Percentiles rank a stretch among this genome's conserved stretches.
Evolutionary conservation across 2,797 vertebrate species (phyloP).

Genomic region (Todus mexicanus): DNA sequence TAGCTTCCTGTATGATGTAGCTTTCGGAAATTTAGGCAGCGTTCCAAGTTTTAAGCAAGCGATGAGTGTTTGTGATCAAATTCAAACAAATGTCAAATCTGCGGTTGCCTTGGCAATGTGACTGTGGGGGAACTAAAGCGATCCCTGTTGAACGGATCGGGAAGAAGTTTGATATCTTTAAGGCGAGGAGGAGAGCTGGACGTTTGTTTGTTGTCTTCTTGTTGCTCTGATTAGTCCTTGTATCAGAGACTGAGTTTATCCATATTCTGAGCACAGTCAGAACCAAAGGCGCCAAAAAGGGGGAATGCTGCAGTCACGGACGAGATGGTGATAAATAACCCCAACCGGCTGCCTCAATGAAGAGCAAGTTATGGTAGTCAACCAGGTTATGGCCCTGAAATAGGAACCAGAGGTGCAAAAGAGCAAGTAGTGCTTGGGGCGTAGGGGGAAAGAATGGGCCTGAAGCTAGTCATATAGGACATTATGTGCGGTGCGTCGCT

Average conservation of each 20-base stretch:
- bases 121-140: neutral
- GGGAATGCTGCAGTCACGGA: too few relatives aligned
- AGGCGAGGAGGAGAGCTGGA: neutral
- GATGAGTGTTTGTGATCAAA: neutral
- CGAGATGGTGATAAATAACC: too few relatives aligned
- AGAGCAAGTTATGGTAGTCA: too few relatives aligned
- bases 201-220: neutral
- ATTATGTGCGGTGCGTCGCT: neutral
- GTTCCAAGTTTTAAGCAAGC: neutral
- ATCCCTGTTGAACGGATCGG: neutral
- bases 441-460: too few relatives aligned
- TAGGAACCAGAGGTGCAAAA: too few relatives aligned
- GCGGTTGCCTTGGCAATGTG: neutral
- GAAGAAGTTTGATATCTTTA: neutral
- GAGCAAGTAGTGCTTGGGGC: too few relatives aligned
- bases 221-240: neutral
- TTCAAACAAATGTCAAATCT: neutral
- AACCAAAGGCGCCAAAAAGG: neutral
- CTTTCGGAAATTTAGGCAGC: neutral
- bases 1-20: neutral
- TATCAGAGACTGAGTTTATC: neutral
- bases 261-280: neutral
- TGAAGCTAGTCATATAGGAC: neutral
- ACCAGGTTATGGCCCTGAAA: too few relatives aligned
- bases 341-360: too few relatives aligned